These are phyloP conservation scores for Acromyrmex charruanus DNA, from an alignment of 1,140 invertebrate genomes.

Conservation along the genomic window DNA sequence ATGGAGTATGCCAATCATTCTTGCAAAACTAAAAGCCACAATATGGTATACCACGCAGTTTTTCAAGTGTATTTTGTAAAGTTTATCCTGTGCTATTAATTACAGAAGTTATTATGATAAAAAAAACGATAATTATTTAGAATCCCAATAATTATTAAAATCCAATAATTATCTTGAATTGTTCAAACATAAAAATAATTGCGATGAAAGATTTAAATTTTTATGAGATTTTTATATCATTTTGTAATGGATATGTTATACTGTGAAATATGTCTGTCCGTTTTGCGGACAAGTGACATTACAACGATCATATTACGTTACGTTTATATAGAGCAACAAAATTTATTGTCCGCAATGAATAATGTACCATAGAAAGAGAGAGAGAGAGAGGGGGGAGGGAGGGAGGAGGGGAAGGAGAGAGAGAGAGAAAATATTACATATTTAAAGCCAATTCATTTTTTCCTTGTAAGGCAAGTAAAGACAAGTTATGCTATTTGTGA, in stretches of 20 bases:
- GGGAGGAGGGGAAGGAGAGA: no score
- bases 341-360: conserved; percentile 42
- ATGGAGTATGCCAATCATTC: conserved; percentile 58
- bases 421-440: conserved; percentile 6
- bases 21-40: conserved; percentile 39
- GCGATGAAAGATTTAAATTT: conserved; percentile 1
- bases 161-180: background rate
- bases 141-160: background rate
- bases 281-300: background rate
- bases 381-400: no score
- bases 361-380: background rate
- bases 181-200: conserved; percentile 34
- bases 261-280: conserved; percentile 11
- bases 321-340: conserved; percentile 1
- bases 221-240: conserved; percentile 12
- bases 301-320: conserved; percentile 33
- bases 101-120: background rate
- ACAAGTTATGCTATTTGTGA: background rate
- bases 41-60: conserved; percentile 23
- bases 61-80: conserved; percentile 40
- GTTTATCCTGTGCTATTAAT: conserved; percentile 44
- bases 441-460: conserved; percentile 45
- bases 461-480: background rate
- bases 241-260: background rate
- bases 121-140: conserved; percentile 17